Conservation (phyloP, 2,797 vertebrate genomes). For the Merluccius polli region DNA sequence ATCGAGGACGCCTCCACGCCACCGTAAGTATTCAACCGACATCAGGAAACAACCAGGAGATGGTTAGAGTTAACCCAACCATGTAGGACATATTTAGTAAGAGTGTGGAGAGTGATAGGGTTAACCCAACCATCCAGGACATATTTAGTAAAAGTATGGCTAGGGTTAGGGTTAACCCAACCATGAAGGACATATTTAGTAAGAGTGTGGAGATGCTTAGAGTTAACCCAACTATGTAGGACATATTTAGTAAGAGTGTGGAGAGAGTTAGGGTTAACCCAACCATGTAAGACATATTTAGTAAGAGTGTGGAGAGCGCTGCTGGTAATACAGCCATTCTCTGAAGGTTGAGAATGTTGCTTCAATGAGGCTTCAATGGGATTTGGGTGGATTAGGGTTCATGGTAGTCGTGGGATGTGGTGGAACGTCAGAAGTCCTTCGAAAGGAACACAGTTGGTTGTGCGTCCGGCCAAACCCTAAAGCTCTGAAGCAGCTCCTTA, state of each 20-base stretch:
- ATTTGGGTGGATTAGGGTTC: background rate
- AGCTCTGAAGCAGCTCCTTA: conserved; percentile 40
- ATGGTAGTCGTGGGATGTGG: too few species aligned
- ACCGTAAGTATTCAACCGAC: conserved; percentile 77
- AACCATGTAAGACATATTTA: background rate
- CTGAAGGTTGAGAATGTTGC: conserved; percentile 1
- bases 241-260: background rate
- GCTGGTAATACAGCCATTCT: background rate
- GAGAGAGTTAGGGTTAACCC: background rate
- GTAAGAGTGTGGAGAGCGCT: background rate
- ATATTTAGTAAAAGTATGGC: background rate
- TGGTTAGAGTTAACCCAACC: too few species aligned
- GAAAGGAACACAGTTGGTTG: conserved; percentile 30
- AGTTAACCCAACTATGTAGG: too few species aligned
- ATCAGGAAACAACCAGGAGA: background rate
- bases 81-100: background rate
- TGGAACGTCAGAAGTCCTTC: too few species aligned
- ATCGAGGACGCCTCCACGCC: conserved; percentile 93
- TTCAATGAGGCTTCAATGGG: background rate
- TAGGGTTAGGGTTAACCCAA: background rate
- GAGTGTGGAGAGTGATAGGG: background rate
- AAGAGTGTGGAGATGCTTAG: background rate
- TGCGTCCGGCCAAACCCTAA: background rate
- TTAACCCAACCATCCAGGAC: too few species aligned
- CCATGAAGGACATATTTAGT: background rate